Conservation (phyloP, 1,140 invertebrate species). For the Musca vetustissima region DNA sequence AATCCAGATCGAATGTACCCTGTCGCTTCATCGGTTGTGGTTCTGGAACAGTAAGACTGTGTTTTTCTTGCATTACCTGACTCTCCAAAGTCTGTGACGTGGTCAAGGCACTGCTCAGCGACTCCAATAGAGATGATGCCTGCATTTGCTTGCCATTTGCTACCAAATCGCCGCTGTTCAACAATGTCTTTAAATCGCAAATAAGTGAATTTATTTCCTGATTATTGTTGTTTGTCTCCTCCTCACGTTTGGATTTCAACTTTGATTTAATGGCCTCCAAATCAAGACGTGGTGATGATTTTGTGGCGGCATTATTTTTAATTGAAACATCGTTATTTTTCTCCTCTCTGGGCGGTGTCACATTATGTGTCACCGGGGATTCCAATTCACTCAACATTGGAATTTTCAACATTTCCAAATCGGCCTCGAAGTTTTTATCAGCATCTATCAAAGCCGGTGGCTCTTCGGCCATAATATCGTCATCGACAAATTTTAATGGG, state of each 20-base stretch:
- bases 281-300: background rate
- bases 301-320: background rate
- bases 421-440: conserved; percentile 29
- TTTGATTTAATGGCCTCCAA: conserved; percentile 24
- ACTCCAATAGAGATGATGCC: conserved; percentile 24
- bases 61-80: background rate
- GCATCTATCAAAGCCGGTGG: conserved; percentile 16
- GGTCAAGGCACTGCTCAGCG: conserved; percentile 18
- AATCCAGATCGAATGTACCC: conserved; percentile 29
- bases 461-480: conserved; percentile 19
- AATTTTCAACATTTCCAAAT: conserved; percentile 30
- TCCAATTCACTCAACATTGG: conserved; percentile 28
- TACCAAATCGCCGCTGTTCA: conserved; percentile 9
- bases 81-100: background rate
- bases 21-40: conserved; percentile 27
- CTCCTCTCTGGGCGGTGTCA: background rate
- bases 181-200: conserved; percentile 26
- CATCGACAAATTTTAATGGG: conserved; percentile 27
- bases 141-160: conserved; percentile 21
- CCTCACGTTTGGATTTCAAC: conserved; percentile 17
- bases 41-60: background rate
- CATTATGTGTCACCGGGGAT: background rate
- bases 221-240: conserved; percentile 10
- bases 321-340: background rate
- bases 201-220: conserved; percentile 25